A percentile compares a stretch with the other conserved stretches of the same genome.
Conservation (phyloP, 2,113 vertebrate genomes). For the Pachycephala philippinensis region DNA sequence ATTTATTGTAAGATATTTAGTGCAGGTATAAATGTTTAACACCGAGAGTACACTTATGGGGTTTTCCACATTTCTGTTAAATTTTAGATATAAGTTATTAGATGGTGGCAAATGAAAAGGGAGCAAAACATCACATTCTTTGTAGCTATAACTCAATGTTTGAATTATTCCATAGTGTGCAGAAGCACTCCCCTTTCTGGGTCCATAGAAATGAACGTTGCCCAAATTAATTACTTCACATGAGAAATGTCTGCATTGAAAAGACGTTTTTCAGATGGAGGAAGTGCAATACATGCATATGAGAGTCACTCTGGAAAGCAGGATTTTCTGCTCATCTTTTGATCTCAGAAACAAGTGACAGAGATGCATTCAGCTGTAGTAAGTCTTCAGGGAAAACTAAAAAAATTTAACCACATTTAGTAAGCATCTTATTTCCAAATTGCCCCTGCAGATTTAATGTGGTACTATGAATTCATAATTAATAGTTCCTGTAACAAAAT, state of each 20-base stretch:
- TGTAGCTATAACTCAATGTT: background rate
- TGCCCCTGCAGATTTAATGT: slow-evolving; percentile 17
- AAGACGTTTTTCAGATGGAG: background rate
- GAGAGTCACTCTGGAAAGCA: background rate
- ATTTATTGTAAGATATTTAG: background rate
- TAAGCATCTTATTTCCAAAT: slow-evolving; percentile 1
- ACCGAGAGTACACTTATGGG: background rate
- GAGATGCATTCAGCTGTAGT: background rate
- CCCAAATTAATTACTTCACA: background rate
- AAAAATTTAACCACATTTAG: background rate
- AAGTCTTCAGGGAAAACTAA: background rate
- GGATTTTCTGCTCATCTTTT: background rate
- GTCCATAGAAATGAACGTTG: background rate
- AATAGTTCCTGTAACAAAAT: background rate
- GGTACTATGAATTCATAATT: background rate
- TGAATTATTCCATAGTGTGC: background rate
- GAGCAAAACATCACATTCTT: background rate
- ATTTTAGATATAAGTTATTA: background rate
- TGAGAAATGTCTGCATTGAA: accelerated
- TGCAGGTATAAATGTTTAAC: background rate
- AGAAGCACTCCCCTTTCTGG: background rate
- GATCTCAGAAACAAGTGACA: background rate
- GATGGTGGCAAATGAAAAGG: background rate
- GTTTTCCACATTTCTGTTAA: background rate
- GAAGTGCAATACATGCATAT: background rate